Evolutionary conservation across 2,797 vertebrate genomes (phyloP).

Genomic region (Lithobates pipiens): DNA sequence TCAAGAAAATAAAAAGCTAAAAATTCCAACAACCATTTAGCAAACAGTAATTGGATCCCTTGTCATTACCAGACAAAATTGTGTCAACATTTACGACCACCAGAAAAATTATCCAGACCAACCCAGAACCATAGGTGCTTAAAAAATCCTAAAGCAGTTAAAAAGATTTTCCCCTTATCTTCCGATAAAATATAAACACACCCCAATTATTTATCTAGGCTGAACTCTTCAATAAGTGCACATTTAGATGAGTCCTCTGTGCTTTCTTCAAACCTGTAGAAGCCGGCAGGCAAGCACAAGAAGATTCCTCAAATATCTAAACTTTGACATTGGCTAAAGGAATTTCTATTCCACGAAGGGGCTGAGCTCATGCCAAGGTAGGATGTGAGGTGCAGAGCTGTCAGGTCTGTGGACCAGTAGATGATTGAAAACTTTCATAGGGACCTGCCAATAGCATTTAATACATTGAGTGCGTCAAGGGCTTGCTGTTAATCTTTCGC

Average conservation of each 20-base stretch:
- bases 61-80: too few species aligned
- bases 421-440: slow-evolving; percentile 30
- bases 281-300: slow-evolving; percentile 40
- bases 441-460: slow-evolving; percentile 17
- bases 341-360: slow-evolving; percentile 66
- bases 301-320: slow-evolving; percentile 66
- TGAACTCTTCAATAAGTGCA: not conserved
- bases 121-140: too few species aligned
- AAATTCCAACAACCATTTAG: too few species aligned
- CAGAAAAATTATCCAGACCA: too few species aligned
- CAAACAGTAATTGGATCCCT: too few species aligned
- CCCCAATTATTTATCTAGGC: not conserved
- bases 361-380: slow-evolving; percentile 63
- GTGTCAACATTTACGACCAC: too few species aligned
- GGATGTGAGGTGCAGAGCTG: slow-evolving; percentile 29
- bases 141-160: too few species aligned
- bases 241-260: not conserved
- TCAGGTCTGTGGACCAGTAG: slow-evolving; percentile 8
- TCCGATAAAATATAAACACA: not conserved
- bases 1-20: too few species aligned
- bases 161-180: not conserved
- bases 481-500: not conserved
- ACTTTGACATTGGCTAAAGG: slow-evolving; percentile 73
- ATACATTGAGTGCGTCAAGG: slow-evolving; percentile 11
- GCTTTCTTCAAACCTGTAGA: not conserved